Base-by-base conservation (phyloP, 2,888 invertebrate species). In the Drosophila picticornis region DNA sequence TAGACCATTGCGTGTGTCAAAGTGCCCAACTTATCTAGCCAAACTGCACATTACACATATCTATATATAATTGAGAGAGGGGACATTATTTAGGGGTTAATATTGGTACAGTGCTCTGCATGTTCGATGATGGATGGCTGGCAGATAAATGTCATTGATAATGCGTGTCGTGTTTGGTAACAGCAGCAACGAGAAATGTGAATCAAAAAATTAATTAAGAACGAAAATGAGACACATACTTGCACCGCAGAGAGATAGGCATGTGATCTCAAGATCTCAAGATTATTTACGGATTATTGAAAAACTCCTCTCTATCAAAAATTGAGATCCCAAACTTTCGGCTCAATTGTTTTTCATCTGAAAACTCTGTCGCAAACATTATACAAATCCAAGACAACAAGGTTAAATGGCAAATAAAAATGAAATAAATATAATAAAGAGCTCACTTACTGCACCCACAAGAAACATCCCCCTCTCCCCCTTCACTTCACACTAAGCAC, bases 1-100 rank as follows among this genome's bases (percentile, higher is more conserved):
- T 77, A 81, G 84, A 63, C 51, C 79, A 72, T 84, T 90, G 84
- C 84, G 90, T 84, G 84, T 77, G 66, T 62, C 77, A 34, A 80
- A 76, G 51, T 68, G 62, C 50, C 66, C 72, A 65, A 63, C 43
- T 61, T 61, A 74, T 66, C 75, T 52, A 65, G 53, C 56, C 38
- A 48, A 32, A 19, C 16, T 19, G 11, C 46, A 25, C 46, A 27
- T 46, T 25, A 9, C 9, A 46, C 25, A 7, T 16, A 51, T n/a
- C 13, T 7, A 50, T 27, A 66, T 38, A 55, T 36, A 55, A 43
- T 22, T 22, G 22, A 9, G 46, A 9, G 25, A 46, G 46, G 46
- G n/a, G 62, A 31, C 58, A 70, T 59, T 70, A 31, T n/a, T 53
- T 43, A n/a, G 77, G 73, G 88, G 84, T 80, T 72, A 73, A 59